These are phyloP conservation scores for Denticeps clupeoides DNA, from an alignment of 2,797 vertebrate species.

Conservation along the genomic window DNA sequence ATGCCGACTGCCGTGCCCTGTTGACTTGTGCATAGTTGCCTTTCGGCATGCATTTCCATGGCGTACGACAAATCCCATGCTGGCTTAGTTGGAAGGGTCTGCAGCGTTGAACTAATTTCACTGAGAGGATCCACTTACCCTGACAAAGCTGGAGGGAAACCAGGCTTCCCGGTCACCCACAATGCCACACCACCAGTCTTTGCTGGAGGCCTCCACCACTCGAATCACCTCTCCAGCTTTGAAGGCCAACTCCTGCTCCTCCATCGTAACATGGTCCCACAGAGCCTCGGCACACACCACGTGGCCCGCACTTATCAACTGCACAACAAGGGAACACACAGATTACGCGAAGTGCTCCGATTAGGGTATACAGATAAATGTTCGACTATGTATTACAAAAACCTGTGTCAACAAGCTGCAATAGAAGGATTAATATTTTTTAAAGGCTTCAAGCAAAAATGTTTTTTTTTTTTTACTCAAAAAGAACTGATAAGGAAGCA, in stretches of 20 bases:
- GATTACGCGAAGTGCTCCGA: background rate
- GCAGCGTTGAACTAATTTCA: no score
- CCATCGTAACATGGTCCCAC: conserved; percentile 99
- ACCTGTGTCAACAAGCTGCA: no score
- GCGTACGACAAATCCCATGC: conserved; percentile 6
- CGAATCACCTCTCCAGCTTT: conserved; percentile 94
- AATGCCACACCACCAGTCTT: conserved; percentile 98
- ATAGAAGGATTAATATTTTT: no score
- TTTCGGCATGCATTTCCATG: background rate
- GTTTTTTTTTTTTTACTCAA: no score
- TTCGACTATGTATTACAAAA: no score
- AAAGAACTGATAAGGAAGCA: no score
- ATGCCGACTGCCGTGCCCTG: conserved; percentile 23
- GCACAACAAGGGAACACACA: conserved; percentile 11
- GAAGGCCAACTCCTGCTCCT: conserved; percentile 93
- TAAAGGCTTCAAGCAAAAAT: no score
- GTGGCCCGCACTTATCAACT: conserved; percentile 84
- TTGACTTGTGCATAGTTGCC: conserved; percentile 1
- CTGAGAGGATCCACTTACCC: conserved; percentile 64
- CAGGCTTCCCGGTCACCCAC: conserved; percentile 82
- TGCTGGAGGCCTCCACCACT: conserved; percentile 83
- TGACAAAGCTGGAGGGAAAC: conserved; percentile 95
- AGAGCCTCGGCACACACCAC: conserved; percentile 86
- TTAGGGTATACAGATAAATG: background rate
- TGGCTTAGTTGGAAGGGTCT: conserved; percentile 36